Base-by-base conservation (phyloP, 2,797 vertebrate genomes). In the Hypotaenidia okinawae region DNA sequence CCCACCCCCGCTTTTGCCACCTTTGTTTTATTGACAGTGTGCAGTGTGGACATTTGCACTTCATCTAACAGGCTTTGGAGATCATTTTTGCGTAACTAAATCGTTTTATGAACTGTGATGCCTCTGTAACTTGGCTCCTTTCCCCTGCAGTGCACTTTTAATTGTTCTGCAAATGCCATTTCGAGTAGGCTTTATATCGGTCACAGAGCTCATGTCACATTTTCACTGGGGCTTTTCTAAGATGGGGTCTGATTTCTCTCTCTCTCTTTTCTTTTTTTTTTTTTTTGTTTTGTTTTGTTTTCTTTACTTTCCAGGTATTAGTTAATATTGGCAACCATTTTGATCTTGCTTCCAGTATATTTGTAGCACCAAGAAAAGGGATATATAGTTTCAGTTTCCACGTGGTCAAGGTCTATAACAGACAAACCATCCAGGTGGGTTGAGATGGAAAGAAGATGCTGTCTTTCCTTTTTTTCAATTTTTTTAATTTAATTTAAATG, bases 371-470 rank as follows among this genome's bases (percentile, higher is more conserved):
- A 21, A 98, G 99, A 90, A 99, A 99, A 98, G 99, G 99, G 64
- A 99, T 99, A 88, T 99, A 99, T 98, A 99, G 99, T 97, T 99
- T 99, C 98, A 99, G 99, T 97, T 99, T 99, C 97, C 99, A 99
- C 91, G 99, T 99, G 98, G 99, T 99, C 96, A 99, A 99, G 98
- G 99, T 99, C 82, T 99, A 99, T 98, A 99, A 99, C 98, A 99
- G 99, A 98, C 99, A 99, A 98, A 99, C 99, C 87, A 99, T 99
- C 97, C 99, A 99, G 99, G 99, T 99, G 98, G 98, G 99, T 97
- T 85, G 14, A 62, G 33, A 93, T 73, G 4, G 52, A 67, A 73
- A 51, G 39, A 45, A 75, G 19, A 59, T 24, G 7, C 6, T 64
- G 8, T 80, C 13, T 84, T 74, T 24, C 1, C 0, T 14, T 27